phyloP scores from a whole-genome alignment of 2,888 invertebrate genomes.

The Nudaria mundana region DNA sequence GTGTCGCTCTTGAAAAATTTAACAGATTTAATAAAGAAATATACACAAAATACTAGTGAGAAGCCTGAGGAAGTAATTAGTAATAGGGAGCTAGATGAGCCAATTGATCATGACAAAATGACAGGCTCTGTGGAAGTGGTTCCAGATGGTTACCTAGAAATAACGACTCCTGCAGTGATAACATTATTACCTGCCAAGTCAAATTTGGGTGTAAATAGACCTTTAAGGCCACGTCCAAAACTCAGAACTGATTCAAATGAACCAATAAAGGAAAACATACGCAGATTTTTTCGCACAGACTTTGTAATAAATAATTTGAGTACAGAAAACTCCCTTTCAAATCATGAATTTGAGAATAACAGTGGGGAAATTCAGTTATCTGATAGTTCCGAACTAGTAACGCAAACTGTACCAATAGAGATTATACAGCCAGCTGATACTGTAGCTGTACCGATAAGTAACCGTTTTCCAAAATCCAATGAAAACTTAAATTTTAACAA shows the following conservation, averaged over 20 bases:
- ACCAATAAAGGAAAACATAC: slow-evolving; percentile 52
- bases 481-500: slow-evolving; percentile 45
- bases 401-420: slow-evolving; percentile 34
- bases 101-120: slow-evolving; percentile 54
- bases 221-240: slow-evolving; percentile 84
- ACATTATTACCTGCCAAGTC: slow-evolving; percentile 90
- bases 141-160: slow-evolving; percentile 62
- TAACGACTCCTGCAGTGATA: slow-evolving; percentile 64
- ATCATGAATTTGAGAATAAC: slow-evolving; percentile 37
- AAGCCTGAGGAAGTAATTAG: slow-evolving; percentile 32
- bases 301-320: slow-evolving; percentile 47
- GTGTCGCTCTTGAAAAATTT: slow-evolving; percentile 81
- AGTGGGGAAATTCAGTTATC: slow-evolving; percentile 16
- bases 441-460: slow-evolving; percentile 47
- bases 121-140: slow-evolving; percentile 72
- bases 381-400: slow-evolving; percentile 43
- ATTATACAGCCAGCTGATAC: slow-evolving; percentile 37
- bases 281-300: slow-evolving; percentile 57
- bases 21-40: slow-evolving; percentile 83
- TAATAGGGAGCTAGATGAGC: slow-evolving; percentile 42
- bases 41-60: slow-evolving; percentile 70
- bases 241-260: slow-evolving; percentile 52
- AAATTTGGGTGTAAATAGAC: slow-evolving; percentile 87
- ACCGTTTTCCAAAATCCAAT: slow-evolving; percentile 65
- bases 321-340: slow-evolving; percentile 49